Evolutionary conservation across 2,888 invertebrate genomes (phyloP).

Genomic region (Digitonthophagus gazella): DNA sequence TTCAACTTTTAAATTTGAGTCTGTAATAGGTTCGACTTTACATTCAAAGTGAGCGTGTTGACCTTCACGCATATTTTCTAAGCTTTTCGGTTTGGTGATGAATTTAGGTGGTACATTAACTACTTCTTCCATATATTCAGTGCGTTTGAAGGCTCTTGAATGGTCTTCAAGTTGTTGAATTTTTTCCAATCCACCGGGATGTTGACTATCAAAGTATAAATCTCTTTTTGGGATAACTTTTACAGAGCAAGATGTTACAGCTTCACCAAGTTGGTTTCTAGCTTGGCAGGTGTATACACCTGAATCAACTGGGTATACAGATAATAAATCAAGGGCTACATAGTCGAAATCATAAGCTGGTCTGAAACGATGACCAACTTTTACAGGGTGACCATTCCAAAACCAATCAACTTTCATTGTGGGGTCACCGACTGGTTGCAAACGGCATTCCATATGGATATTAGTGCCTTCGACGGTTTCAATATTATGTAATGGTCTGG

Average conservation of each 20-base stretch:
- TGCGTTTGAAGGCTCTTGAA: conserved; percentile 73
- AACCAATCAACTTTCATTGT: conserved; percentile 95
- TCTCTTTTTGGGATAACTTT: conserved; percentile 87
- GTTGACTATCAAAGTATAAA: conserved; percentile 82
- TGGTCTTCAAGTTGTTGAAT: conserved; percentile 89
- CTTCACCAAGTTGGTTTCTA: conserved; percentile 91
- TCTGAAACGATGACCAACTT: conserved; percentile 90
- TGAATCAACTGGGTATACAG: conserved; percentile 96
- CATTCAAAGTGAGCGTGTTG: conserved; percentile 97
- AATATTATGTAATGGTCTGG: conserved; percentile 81
- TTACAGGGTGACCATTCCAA: conserved; percentile 89
- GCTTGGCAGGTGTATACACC: conserved; percentile 96
- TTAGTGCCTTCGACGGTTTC: conserved; percentile 90
- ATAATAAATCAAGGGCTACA: conserved; percentile 91
- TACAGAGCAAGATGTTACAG: conserved; percentile 88
- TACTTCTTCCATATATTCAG: conserved; percentile 77
- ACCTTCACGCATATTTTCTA: conserved; percentile 82
- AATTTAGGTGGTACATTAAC: conserved; percentile 82
- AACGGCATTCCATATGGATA: conserved; percentile 86
- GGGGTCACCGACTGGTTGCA: conserved; percentile 89
- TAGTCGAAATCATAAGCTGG: conserved; percentile 97
- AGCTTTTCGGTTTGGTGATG: conserved; percentile 81
- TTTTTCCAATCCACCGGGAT: conserved; percentile 87
- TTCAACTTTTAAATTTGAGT: conserved; percentile 93
- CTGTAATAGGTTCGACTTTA: conserved; percentile 94